Conservation (phyloP, 2,113 vertebrate species). For the Sander vitreus region DNA sequence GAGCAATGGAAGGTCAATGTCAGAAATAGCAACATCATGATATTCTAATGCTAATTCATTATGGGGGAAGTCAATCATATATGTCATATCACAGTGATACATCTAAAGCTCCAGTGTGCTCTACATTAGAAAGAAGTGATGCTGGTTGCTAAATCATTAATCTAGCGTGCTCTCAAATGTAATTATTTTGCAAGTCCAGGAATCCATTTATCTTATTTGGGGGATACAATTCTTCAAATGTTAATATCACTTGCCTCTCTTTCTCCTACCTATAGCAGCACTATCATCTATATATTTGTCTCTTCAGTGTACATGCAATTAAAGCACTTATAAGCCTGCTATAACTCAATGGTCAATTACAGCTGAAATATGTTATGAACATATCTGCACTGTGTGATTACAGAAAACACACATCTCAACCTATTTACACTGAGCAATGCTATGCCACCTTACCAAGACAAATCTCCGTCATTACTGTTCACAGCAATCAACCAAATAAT, state of each 20-base stretch:
- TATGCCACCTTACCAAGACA: neutral
- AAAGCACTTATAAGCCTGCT: no score
- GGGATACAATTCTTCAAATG: neutral
- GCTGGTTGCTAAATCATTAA: neutral
- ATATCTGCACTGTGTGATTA: neutral
- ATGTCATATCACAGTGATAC: neutral
- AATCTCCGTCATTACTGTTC: neutral
- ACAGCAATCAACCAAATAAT: conserved; percentile 3
- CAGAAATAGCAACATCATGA: conserved; percentile 3
- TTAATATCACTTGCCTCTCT: neutral
- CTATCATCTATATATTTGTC: no score
- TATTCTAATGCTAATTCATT: neutral
- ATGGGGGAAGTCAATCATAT: neutral
- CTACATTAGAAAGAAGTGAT: neutral
- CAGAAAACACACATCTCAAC: neutral
- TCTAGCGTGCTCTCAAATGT: neutral
- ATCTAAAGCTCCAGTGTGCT: neutral
- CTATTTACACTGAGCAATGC: neutral
- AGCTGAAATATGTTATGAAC: neutral
- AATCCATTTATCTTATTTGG: neutral
- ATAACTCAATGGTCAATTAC: no score
- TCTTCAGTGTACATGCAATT: no score
- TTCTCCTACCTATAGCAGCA: neutral
- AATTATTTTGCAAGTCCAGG: neutral
- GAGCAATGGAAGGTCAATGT: conserved; percentile 5